Percentiles rank a stretch among this genome's conserved stretches.
phyloP scores from a whole-genome alignment of 2,888 invertebrate genomes.

The Ptilodon capucinus region DNA sequence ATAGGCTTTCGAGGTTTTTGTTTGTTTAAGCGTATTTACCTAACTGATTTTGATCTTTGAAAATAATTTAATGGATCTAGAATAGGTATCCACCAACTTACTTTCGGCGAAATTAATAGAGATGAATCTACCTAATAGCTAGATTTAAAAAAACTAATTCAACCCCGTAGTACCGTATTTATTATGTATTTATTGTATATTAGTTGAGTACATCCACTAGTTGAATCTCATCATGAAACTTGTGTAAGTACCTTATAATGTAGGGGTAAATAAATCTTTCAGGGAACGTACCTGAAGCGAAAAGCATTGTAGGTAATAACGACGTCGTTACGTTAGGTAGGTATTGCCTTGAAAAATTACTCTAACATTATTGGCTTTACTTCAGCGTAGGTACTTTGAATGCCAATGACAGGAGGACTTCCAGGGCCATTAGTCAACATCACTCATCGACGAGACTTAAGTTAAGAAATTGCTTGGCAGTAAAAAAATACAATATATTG shows the following conservation, averaged over 20 bases:
- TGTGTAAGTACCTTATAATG: not conserved
- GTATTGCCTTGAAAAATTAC: constrained; percentile 6
- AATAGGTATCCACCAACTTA: no score
- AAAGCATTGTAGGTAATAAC: constrained; percentile 2
- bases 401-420: constrained; percentile 2
- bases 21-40: no score
- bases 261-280: not conserved
- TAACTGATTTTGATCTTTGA: no score
- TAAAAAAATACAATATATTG: not conserved
- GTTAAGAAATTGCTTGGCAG: not conserved
- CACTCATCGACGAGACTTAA: not conserved
- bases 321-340: not conserved
- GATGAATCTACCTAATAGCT: no score
- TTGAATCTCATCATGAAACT: constrained; percentile 12
- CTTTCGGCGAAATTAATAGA: no score
- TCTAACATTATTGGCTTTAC: constrained; percentile 7
- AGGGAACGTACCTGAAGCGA: not conserved
- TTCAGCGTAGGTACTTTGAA: constrained; percentile 1
- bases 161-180: no score
- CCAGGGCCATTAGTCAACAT: constrained; percentile 1
- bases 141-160: no score
- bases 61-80: no score
- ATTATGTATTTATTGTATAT: no score
- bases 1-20: no score
- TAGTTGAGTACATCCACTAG: no score